Evolutionary conservation across 2,797 vertebrate species (phyloP), one percentile per base, ranked within the genome.

Genomic region (Sciurus carolinensis): DNA sequence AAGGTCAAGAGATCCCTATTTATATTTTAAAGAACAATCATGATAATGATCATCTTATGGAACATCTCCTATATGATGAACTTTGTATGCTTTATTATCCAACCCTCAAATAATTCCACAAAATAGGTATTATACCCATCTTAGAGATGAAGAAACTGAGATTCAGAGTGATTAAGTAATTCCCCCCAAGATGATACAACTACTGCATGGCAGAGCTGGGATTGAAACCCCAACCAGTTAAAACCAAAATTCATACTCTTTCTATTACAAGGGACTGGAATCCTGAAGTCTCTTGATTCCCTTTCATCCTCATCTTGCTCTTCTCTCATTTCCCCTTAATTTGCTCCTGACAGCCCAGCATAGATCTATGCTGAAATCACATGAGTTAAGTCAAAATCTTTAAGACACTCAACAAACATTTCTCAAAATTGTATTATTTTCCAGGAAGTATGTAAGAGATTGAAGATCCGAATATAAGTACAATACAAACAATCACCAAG

Each of bases 391-490:
- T 30, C 36, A 91, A 15, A 26, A 5, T 73, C 79, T 73, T 17
- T 72, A 73, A 80, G 47, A 82, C 47, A 87, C 44, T 90, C 47
- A 89, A 79, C n/a, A 87, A 94, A 82, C 36, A 90, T 77, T 93
- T 88, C 76, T 66, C 90, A 87, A 81, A 87, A 57, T 72, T 7
- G 69, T 67, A 24, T 54, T 44, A 24, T 81, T 89, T 75, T 47
- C 30, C 33, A 69, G 39, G 42, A 33, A 76, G 22, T 69, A 33
- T 89, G 15, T 20, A 30, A 69, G 85, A 79, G 54, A 81, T 0
- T 81, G 62, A 66, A 44, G 42, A 50, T 89, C 44, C 47, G 54
- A 72, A 64, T 17, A 20, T 39, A 71, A 54, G 5, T 44, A 39
- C 2, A 5, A 24, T 6, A 52, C 9, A 79, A 71, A 79, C 42